phyloP scores from a whole-genome alignment of 1,140 invertebrate species.

The Nasonia giraulti region DNA sequence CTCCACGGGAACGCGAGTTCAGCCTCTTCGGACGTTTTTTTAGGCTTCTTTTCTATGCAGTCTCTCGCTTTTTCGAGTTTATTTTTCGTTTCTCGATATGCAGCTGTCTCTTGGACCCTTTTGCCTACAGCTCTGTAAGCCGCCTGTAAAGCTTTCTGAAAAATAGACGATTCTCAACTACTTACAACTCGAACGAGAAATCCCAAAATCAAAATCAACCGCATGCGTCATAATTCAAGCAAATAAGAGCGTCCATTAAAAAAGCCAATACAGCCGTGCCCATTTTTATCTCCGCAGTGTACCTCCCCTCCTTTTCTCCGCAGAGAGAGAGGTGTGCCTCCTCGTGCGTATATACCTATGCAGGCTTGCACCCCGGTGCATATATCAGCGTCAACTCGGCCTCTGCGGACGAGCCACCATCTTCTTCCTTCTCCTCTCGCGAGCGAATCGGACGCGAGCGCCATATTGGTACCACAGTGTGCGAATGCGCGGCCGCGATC shows the following conservation, averaged over 20 bases:
- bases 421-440: constrained; percentile 49
- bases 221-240: background rate
- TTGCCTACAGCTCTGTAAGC: no score
- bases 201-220: no score
- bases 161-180: no score
- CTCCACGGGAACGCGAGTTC: background rate
- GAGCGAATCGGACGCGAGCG: constrained; percentile 57
- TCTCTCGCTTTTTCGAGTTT: background rate
- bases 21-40: constrained; percentile 23
- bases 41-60: background rate
- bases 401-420: constrained; percentile 12
- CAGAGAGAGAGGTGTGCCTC: background rate
- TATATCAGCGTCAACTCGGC: constrained; percentile 69
- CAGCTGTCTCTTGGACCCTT: no score
- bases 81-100: background rate
- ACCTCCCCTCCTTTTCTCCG: background rate
- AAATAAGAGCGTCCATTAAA: constrained; percentile 14
- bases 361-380: constrained; percentile 50
- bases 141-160: no score
- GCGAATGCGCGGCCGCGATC: background rate
- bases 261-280: background rate
- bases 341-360: background rate
- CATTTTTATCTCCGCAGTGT: background rate
- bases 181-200: no score
- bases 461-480: constrained; percentile 59